Conservation (phyloP, 2,113 vertebrate genomes). For the Pomatorhinus ruficollis region DNA sequence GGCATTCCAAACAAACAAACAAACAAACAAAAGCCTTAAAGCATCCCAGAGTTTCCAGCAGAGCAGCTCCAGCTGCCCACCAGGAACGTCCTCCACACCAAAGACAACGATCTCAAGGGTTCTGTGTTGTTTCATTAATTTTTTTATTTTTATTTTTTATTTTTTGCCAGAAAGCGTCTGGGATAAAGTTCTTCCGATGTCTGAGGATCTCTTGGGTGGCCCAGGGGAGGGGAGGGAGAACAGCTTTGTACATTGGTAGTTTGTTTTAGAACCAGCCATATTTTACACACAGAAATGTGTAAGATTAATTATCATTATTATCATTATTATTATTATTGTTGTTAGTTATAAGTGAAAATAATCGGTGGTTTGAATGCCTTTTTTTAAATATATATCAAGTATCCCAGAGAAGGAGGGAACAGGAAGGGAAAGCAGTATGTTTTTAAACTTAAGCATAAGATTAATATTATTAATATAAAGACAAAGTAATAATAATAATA, state of each 20-base stretch:
- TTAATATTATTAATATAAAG: constrained; percentile 83
- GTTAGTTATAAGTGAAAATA: constrained; percentile 33
- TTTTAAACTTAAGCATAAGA: constrained; percentile 64
- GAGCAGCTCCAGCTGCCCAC: constrained; percentile 17
- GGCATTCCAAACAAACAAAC: background rate
- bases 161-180: constrained; percentile 19
- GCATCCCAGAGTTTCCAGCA: background rate
- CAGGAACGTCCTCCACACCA: constrained; percentile 69
- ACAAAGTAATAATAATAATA: constrained; percentile 58
- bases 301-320: constrained; percentile 60
- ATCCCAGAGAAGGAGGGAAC: constrained; percentile 13
- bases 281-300: constrained; percentile 66
- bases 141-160: background rate
- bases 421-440: constrained; percentile 38
- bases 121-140: background rate
- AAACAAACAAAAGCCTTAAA: constrained; percentile 22
- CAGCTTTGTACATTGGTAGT: constrained; percentile 65
- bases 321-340: constrained; percentile 46
- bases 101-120: constrained; percentile 73
- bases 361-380: constrained; percentile 26
- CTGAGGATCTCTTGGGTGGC: constrained; percentile 47
- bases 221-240: constrained; percentile 51
- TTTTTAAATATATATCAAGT: constrained; percentile 42
- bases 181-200: background rate
- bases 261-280: constrained; percentile 72